Conservation (phyloP, 2,888 invertebrate genomes). For the Andrena marginata region DNA sequence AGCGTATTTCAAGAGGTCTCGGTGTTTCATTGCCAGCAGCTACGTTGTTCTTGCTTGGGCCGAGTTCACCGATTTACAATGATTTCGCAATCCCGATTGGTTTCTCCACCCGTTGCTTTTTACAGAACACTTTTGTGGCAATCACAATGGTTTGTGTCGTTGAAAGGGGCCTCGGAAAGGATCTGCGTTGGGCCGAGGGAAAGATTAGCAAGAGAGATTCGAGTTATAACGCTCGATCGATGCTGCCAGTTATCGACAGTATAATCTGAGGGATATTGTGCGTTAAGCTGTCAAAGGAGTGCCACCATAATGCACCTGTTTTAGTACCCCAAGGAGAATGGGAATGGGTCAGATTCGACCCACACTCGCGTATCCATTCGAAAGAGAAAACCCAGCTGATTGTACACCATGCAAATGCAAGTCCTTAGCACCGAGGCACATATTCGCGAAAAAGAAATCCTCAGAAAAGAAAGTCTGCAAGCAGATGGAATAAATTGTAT, state of each 20-base stretch:
- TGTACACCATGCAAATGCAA: neutral
- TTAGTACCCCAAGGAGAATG: neutral
- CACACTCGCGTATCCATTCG: neutral
- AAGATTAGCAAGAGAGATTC: neutral
- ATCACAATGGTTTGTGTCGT: neutral
- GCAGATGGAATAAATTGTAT: neutral
- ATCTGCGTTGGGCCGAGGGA: neutral
- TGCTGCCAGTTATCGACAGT: neutral
- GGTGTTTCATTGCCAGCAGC: neutral
- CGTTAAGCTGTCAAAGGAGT: neutral
- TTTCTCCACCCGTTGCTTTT: neutral
- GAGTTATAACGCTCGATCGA: neutral
- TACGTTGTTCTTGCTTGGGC: neutral
- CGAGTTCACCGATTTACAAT: neutral
- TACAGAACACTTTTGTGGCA: neutral
- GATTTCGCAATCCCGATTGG: slow-evolving; percentile 3
- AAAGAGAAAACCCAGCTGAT: neutral
- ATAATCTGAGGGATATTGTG: neutral
- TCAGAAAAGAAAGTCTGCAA: slow-evolving; percentile 4
- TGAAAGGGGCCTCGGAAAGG: neutral
- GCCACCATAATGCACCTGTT: neutral
- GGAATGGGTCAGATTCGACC: neutral
- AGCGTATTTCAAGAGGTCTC: neutral
- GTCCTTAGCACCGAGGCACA: neutral
- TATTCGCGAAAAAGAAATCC: slow-evolving; percentile 5